Evolutionary conservation across 2,113 vertebrate genomes (phyloP).

Genomic region (Phrynocephalus versicolor): DNA sequence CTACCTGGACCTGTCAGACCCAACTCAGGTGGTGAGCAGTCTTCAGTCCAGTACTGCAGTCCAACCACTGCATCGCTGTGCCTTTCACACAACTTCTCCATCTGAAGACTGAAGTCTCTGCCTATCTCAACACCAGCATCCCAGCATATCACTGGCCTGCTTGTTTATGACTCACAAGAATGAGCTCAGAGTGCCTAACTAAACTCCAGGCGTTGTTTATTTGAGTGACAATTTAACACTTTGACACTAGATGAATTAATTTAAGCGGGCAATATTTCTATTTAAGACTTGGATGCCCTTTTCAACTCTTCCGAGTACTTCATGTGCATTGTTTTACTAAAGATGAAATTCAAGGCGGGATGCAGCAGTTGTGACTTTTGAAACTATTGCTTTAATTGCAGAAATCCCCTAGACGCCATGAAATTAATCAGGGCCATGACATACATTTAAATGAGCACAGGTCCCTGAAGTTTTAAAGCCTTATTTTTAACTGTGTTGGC

Average conservation of each 20-base stretch:
- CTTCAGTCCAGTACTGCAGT: too few relatives aligned
- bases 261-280: neutral
- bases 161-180: neutral
- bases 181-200: neutral
- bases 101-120: neutral
- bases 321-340: neutral
- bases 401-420: neutral
- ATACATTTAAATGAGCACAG: neutral
- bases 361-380: too few relatives aligned
- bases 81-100: too few relatives aligned
- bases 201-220: neutral
- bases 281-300: neutral
- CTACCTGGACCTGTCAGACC: too few relatives aligned
- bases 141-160: neutral
- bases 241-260: neutral
- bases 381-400: neutral
- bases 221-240: neutral
- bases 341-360: neutral
- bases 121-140: neutral
- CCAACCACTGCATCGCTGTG: too few relatives aligned
- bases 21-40: too few relatives aligned
- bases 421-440: neutral
- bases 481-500: neutral
- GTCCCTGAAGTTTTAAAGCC: neutral
- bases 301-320: neutral